These are phyloP conservation scores for Marmota monax DNA, from an alignment of 2,113 vertebrate genomes.

Conservation along the genomic window DNA sequence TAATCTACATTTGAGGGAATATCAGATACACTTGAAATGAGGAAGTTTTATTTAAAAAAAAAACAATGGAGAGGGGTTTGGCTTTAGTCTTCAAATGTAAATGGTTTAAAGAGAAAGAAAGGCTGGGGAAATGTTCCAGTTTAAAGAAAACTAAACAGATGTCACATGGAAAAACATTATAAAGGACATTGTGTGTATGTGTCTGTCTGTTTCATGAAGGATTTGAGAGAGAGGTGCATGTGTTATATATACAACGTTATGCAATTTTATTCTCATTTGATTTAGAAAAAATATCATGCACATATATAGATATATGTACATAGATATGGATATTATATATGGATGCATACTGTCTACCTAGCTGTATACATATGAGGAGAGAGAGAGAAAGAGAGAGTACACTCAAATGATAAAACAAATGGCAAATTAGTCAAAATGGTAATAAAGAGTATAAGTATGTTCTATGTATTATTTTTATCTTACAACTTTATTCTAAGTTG, in stretches of 20 bases:
- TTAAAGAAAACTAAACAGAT: not conserved
- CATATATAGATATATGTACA: not conserved
- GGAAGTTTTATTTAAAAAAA: not conserved
- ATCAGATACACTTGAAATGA: not conserved
- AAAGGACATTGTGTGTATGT: not conserved
- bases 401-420: not conserved
- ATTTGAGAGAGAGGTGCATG: not conserved
- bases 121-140: not conserved
- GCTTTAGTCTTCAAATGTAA: not conserved
- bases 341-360: not conserved
- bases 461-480: not conserved
- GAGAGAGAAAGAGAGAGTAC: not conserved
- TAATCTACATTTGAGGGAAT: not conserved
- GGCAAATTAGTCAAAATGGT: not conserved
- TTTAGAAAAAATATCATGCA: not conserved
- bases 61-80: not conserved
- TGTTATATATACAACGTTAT: not conserved
- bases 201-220: not conserved
- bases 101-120: not conserved
- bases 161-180: not conserved
- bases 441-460: not conserved
- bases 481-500: not conserved
- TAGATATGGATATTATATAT: not conserved
- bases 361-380: not conserved
- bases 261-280: not conserved